Base-by-base conservation (phyloP, 2,797 vertebrate genomes). In the Darevskia nairensis region DNA sequence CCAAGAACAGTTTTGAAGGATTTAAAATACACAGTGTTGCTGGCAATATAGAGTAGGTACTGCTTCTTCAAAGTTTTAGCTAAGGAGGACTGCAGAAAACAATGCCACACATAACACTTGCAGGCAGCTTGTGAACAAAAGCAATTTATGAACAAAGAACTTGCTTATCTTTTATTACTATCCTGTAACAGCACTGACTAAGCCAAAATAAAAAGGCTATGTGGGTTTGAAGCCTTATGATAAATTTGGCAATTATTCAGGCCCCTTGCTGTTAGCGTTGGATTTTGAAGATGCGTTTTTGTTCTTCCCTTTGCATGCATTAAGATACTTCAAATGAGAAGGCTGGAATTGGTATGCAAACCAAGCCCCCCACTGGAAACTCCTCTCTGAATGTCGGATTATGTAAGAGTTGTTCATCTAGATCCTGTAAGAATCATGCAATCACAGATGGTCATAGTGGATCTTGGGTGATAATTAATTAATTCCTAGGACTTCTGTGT, bases 241-340 rank as follows among this genome's bases (percentile, higher is more conserved):
- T 74, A 32, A 75, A 44, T 87, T 81, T 21, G 81, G 64, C 79
- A 87, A 75, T 82, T 74, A 64, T 64, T 64, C 71, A 86, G 77
- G 69, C 25, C 32, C 44, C 64, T 69, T 41, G 50, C 66, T 81
- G 78, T 74, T 87, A 13, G 46, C 55, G 11, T 35, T 61, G 68
- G 78, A 44, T 74, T 72, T 25, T 55, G 84, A 74, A 72, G 46
- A 80, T 72, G 46, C 17, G 46, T 29, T 79, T 44, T 69, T 59
- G 23, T n/a, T 78, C n/a, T 35, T 86, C 4, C 27, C 50, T 80
- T 61, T 86, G 50, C 46, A 86, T 72, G 15, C 46, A 59, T 84
- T 75, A 21, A 27, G 69, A 55, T 69, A 69, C 46, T 68, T 68
- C 35, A 44, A 71, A 29, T 25, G 46, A 79, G n/a, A 68, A 32